Base-by-base conservation (phyloP, 2,797 vertebrate species). In the Sardinella longiceps region DNA sequence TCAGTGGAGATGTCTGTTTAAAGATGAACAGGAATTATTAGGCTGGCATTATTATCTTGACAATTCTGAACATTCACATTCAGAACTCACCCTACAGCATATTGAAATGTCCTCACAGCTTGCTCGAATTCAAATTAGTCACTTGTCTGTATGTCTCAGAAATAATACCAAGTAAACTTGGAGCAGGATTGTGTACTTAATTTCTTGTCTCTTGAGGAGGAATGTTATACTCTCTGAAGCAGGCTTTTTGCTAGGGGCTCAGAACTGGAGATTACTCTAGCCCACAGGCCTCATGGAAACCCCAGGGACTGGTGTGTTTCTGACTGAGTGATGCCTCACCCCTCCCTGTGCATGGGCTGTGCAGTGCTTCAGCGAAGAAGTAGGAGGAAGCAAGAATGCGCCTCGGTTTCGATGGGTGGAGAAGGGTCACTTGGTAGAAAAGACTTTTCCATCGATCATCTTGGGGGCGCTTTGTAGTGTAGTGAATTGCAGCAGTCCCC, bases 341-440 rank as follows among this genome's bases (percentile, higher is more conserved):
- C 46, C 81, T 66, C 85, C 60, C 84, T 56, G 18, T 56, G 46
- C 39, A 30, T 46, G 37, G n/a, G 53, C 37, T 83, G 53, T 39
- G 46, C 30, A 25, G 63, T 53, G 5, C 46, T 74, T 37, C 63
- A 45, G 58, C 84, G 82, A n/a, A 14, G 9, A 30, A 60, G 86
- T 87, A 74, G 86, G 82, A 84, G 86, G 87, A 82, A 60, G 85
- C 53, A 83, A 86, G 85, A 88, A 90, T 87, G 82, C 80, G 80
- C 77, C 81, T 15, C 18, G 82, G 74, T 86, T 85, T 84, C 48
- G 39, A 82, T 80, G 81, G 85, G 82, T 60, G 84, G 66, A 85
- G 66, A 30, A 70, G 9, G 11, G 25, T 25, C 30, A 28, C 58
- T n/a, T 1, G 12, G 12, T 18, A 70, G 63, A 74, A 37, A 33